These are phyloP conservation scores for Pampusana beccarii DNA, from an alignment of 2,113 vertebrate genomes.

Conservation along the genomic window DNA sequence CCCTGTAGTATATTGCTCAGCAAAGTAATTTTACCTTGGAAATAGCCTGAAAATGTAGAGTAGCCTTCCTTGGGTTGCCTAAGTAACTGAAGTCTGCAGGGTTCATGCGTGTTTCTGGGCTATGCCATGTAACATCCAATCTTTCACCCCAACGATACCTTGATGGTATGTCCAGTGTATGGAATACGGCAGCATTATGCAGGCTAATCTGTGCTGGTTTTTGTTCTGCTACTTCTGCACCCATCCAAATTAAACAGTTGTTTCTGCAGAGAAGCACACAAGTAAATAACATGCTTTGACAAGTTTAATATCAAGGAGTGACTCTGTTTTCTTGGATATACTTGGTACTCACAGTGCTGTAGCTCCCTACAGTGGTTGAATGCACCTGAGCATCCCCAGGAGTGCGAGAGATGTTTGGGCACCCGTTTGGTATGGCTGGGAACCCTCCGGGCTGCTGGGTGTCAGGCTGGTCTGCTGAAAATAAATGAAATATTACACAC, in stretches of 20 bases:
- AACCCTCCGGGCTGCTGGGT: not conserved
- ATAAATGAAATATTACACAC: not conserved
- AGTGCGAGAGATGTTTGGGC: fast-evolving
- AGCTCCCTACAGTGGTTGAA: not conserved
- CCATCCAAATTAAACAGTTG: not conserved
- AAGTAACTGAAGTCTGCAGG: not conserved
- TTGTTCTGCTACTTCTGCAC: not conserved
- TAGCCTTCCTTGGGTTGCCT: not conserved
- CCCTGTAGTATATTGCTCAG: not conserved
- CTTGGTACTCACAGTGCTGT: fast-evolving
- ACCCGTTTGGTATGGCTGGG: fast-evolving
- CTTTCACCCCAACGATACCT: too few relatives aligned
- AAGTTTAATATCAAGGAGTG: not conserved
- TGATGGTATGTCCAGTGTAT: fast-evolving
- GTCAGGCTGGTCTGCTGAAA: not conserved
- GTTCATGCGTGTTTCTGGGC: not conserved
- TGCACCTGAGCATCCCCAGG: not conserved
- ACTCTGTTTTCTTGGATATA: not conserved
- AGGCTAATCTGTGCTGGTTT: not conserved
- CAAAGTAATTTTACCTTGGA: not conserved
- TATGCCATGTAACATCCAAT: not conserved
- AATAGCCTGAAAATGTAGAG: not conserved
- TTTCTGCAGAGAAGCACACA: not conserved
- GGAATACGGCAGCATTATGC: not conserved
- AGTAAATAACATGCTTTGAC: not conserved